These are phyloP conservation scores for Drosophila santomea DNA, from an alignment of 1,140 invertebrate species.

Conservation along the genomic window DNA sequence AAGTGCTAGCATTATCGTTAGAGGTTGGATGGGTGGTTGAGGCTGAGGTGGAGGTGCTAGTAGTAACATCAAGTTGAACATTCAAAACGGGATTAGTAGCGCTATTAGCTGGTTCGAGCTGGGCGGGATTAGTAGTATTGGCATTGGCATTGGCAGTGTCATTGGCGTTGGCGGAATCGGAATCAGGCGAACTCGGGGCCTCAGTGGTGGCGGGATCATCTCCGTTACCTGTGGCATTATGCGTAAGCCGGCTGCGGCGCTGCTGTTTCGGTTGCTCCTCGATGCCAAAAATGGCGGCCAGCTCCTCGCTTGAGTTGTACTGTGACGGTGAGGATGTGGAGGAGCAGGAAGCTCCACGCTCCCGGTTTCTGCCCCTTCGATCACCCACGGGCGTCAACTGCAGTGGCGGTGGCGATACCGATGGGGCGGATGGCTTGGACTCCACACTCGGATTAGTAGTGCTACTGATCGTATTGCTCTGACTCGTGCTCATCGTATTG, in stretches of 20 bases:
- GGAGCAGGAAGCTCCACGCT: conserved; percentile 26
- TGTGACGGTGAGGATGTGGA: conserved; percentile 84
- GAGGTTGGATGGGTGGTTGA: conserved; percentile 41
- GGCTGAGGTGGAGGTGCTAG: conserved; percentile 33
- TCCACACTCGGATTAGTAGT: conserved; percentile 45
- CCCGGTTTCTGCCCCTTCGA: conserved; percentile 14
- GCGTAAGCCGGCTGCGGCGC: conserved; percentile 20
- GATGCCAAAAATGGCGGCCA: conserved; percentile 87
- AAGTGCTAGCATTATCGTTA: conserved; percentile 65
- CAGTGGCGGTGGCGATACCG: conserved; percentile 62
- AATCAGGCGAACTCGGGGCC: conserved; percentile 20
- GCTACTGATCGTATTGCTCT: conserved; percentile 46
- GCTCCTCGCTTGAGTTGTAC: conserved; percentile 87
- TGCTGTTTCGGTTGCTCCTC: conserved; percentile 61
- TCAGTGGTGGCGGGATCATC: conserved; percentile 31
- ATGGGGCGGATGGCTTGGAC: conserved; percentile 38
- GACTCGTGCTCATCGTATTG: conserved; percentile 50
- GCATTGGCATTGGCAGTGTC: conserved; percentile 26
- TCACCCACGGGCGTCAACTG: conserved; percentile 67
- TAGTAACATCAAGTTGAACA: conserved; percentile 63
- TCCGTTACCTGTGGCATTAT: conserved; percentile 70
- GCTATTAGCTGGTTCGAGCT: conserved; percentile 58
- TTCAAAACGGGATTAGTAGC: conserved; percentile 71
- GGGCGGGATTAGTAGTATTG: conserved; percentile 64
- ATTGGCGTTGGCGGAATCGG: conserved; percentile 16